Percentiles rank a stretch among this genome's conserved stretches.
phyloP scores from a whole-genome alignment of 2,113 vertebrate species.

The Vulpes ferrilata region DNA sequence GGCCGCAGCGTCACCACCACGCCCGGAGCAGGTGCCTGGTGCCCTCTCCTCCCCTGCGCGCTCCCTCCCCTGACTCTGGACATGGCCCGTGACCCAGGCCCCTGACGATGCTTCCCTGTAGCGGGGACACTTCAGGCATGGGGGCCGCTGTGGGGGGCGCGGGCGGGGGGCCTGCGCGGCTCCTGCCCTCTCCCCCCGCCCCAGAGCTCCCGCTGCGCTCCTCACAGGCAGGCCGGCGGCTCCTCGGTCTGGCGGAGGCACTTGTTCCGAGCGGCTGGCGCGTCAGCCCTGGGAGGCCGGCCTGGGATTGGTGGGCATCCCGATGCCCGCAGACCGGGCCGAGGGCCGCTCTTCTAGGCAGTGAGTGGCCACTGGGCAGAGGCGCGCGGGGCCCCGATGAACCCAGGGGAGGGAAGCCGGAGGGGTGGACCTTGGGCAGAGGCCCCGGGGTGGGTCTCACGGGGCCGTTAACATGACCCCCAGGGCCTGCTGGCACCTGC shows the following conservation, averaged over 20 bases:
- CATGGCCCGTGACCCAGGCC: not conserved
- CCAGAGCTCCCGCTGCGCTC: not conserved
- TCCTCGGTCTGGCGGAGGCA: conserved; percentile 24
- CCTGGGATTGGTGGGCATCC: not conserved
- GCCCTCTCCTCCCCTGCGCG: not conserved
- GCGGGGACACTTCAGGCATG: conserved; percentile 41
- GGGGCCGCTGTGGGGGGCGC: not conserved
- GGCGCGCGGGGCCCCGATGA: not conserved
- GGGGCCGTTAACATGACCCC: not conserved
- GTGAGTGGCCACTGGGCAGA: not conserved
- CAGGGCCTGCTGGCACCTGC: not conserved
- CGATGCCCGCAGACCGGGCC: not conserved
- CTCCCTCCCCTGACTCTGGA: not conserved
- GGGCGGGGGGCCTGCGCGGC: not conserved
- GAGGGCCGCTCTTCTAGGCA: not conserved
- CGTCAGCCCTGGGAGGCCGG: not conserved
- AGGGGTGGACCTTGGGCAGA: not conserved
- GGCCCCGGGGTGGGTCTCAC: not conserved
- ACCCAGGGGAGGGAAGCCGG: rapidly evolving
- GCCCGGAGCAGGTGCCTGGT: not conserved
- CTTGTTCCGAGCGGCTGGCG: not conserved
- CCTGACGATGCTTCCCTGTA: conserved; percentile 28
- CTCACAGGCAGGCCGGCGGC: not conserved
- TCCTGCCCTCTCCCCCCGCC: not conserved
- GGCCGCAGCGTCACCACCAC: rapidly evolving